Evolutionary conservation across 2,888 invertebrate species (phyloP).

Genomic region (Ferdinandea cuprea): DNA sequence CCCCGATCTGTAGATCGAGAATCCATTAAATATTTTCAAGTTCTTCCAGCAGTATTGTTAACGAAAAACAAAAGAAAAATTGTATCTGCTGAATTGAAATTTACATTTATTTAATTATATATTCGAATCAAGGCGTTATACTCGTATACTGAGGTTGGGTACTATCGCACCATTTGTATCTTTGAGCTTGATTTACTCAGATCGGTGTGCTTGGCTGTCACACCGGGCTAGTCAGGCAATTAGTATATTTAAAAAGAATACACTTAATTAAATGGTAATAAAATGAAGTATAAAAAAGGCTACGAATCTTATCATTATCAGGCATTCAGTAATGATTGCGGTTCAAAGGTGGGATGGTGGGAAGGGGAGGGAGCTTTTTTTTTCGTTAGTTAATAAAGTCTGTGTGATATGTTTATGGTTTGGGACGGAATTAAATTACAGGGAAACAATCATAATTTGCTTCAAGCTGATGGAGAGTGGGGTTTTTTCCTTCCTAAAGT

Average conservation of each 20-base stretch:
- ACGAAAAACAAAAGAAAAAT: conserved; percentile 35
- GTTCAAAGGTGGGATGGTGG: neutral
- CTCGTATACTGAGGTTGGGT: conserved; percentile 4
- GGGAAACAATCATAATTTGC: conserved; percentile 58
- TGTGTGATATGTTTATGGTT: conserved; percentile 51
- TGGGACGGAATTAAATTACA: conserved; percentile 56
- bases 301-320: conserved; percentile 50
- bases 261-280: conserved; percentile 72
- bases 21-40: conserved; percentile 46
- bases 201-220: conserved; percentile 38
- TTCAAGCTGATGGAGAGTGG: neutral
- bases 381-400: conserved; percentile 48
- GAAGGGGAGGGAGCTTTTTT: neutral
- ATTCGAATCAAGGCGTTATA: conserved; percentile 41
- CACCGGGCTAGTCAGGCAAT: conserved; percentile 58
- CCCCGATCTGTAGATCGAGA: conserved; percentile 5
- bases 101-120: conserved; percentile 67
- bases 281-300: conserved; percentile 53
- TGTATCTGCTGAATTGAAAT: conserved; percentile 46
- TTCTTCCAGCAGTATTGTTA: too few species aligned
- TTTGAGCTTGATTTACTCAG: conserved; percentile 11
- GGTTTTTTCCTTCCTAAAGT: neutral
- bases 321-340: neutral
- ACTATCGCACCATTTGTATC: neutral
- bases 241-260: conserved; percentile 64